Conservation (phyloP, 2,888 invertebrate species). For the Noctua comes region DNA sequence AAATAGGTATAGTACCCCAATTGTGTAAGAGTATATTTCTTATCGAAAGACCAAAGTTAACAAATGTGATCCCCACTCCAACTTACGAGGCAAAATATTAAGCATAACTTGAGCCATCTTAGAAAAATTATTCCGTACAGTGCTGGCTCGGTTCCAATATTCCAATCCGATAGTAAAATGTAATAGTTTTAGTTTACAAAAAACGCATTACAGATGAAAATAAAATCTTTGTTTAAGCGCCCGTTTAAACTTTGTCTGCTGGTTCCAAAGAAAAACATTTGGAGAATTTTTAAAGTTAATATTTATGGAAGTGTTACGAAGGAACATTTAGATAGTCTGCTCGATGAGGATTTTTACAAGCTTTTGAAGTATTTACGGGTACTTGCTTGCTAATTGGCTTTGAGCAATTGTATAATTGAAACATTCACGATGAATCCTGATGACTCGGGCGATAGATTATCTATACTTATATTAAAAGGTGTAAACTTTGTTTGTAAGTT, state of each 20-base stretch:
- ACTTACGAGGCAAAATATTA: slow-evolving; percentile 40
- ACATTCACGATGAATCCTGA: not conserved
- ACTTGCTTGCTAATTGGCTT: slow-evolving; percentile 2
- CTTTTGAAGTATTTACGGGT: not conserved
- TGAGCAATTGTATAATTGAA: not conserved
- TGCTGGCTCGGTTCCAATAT: slow-evolving; percentile 61
- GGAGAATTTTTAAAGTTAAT: slow-evolving; percentile 49
- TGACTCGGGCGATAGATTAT: not conserved
- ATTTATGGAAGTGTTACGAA: slow-evolving; percentile 31
- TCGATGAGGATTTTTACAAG: slow-evolving; percentile 17
- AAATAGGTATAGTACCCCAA: not conserved
- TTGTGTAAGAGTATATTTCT: not conserved
- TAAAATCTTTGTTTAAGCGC: slow-evolving; percentile 56
- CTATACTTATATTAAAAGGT: too few relatives aligned
- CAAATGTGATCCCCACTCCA: slow-evolving; percentile 31
- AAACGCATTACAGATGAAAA: slow-evolving; percentile 62
- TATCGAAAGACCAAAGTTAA: slow-evolving; percentile 13
- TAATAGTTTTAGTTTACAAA: slow-evolving; percentile 67
- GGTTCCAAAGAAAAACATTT: slow-evolving; percentile 56
- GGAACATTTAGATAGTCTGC: slow-evolving; percentile 32
- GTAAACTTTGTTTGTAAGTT: too few relatives aligned
- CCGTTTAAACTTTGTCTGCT: slow-evolving; percentile 51
- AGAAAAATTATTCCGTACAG: slow-evolving; percentile 49
- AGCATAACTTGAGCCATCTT: slow-evolving; percentile 38
- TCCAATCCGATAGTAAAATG: slow-evolving; percentile 60